Evolutionary conservation across 2,888 invertebrate species (phyloP).

Genomic region (Cordylochernes scorpioides): DNA sequence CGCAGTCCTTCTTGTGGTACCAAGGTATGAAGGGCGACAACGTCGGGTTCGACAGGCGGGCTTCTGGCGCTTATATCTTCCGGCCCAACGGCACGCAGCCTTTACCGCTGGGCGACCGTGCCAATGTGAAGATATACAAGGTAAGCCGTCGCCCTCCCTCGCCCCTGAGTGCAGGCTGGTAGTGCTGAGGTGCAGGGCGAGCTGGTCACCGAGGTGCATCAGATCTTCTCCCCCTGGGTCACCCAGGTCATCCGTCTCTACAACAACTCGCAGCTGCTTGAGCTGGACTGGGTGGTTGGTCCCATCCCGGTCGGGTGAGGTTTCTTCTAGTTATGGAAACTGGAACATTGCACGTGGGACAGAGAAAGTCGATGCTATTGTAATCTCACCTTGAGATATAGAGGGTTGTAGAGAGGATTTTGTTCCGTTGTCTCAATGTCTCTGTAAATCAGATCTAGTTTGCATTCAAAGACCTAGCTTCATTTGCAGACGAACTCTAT

Average conservation of each 20-base stretch:
- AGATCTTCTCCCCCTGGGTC: constrained; percentile 38
- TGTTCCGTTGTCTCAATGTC: too few relatives aligned
- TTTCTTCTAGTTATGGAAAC: background rate
- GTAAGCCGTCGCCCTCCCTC: too few relatives aligned
- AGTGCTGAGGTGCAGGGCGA: constrained; percentile 33
- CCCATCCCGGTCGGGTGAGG: constrained; percentile 24
- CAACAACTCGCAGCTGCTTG: constrained; percentile 26
- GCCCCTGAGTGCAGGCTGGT: too few relatives aligned
- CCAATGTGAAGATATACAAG: too few relatives aligned
- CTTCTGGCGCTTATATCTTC: constrained; percentile 83
- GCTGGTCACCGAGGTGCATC: constrained; percentile 46
- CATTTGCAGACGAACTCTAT: too few relatives aligned
- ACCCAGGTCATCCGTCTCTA: constrained; percentile 46
- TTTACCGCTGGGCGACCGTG: too few relatives aligned
- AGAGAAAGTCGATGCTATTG: background rate
- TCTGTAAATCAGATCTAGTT: too few relatives aligned
- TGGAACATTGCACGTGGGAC: too few relatives aligned
- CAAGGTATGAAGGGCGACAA: constrained; percentile 16
- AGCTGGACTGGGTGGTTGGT: constrained; percentile 31
- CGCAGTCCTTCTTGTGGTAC: constrained; percentile 36
- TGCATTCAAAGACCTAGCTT: too few relatives aligned
- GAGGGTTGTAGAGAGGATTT: too few relatives aligned
- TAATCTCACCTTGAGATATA: background rate
- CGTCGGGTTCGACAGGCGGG: constrained; percentile 27
- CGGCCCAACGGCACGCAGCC: constrained; percentile 28